These are phyloP conservation scores for Callionymus lyra DNA, from an alignment of 2,113 vertebrate species.

Conservation along the genomic window DNA sequence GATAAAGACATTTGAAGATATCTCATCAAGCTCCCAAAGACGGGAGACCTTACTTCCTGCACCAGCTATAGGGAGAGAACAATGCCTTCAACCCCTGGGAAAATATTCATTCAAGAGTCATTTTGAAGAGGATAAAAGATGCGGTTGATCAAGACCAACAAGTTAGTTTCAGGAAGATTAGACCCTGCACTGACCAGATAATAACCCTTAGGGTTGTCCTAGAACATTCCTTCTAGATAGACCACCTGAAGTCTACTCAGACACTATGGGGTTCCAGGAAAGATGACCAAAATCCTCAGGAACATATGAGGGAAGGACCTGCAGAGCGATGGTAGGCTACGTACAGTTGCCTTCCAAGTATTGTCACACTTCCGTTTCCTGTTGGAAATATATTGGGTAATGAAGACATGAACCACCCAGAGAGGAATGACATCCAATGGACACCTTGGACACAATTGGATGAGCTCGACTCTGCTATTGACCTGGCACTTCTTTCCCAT, in stretches of 20 bases:
- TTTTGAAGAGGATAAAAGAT: background rate
- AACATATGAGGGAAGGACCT: background rate
- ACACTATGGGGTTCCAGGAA: background rate
- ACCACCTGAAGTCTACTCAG: background rate
- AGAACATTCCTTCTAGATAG: background rate
- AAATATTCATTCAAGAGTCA: background rate
- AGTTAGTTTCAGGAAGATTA: background rate
- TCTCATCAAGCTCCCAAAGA: background rate
- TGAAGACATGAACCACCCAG: background rate
- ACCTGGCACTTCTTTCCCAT: conserved; percentile 1
- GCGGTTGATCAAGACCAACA: background rate
- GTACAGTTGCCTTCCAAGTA: background rate
- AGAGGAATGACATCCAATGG: no score
- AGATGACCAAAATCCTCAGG: background rate
- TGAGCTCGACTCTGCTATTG: background rate
- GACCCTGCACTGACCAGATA: conserved; percentile 1
- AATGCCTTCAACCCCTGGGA: background rate
- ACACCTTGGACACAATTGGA: background rate
- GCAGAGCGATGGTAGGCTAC: background rate
- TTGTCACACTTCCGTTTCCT: background rate
- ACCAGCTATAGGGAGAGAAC: background rate
- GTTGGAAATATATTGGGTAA: background rate
- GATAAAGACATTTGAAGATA: background rate
- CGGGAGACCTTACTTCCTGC: background rate
- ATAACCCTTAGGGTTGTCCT: no score